phyloP scores from a whole-genome alignment of 2,113 vertebrate genomes.

The western clawed frog (Xenopus tropicalis) region UCB_Xtro_10.0 CM004443.2:46932501-46933000 shows the following conservation, averaged over 20 bases:
- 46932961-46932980: too few species aligned
- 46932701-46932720: slow-evolving; percentile 68
- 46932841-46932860: slow-evolving; percentile 37
- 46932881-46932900: too few species aligned
- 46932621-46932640: slow-evolving; percentile 58
- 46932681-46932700: slow-evolving; percentile 66
- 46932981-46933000: too few species aligned
- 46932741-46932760: slow-evolving; percentile 64
- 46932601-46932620: slow-evolving; percentile 64
- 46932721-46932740: slow-evolving; percentile 76
- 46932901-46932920: too few species aligned
- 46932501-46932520: slow-evolving; percentile 46
- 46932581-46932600: slow-evolving; percentile 36
- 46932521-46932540: slow-evolving; percentile 43
- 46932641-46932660: slow-evolving; percentile 57
- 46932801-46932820: slow-evolving; percentile 66
- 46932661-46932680: slow-evolving; percentile 63
- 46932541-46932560: not conserved
- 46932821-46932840: slow-evolving; percentile 66
- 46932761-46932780: slow-evolving; percentile 62
- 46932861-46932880: too few species aligned
- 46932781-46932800: slow-evolving; percentile 67
- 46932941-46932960: too few species aligned
- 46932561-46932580: too few species aligned
- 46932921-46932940: too few species aligned